These are phyloP conservation scores for Drosophila melanogaster DNA, from an alignment of 1,140 invertebrate species.

Conservation along the genomic window DNA sequence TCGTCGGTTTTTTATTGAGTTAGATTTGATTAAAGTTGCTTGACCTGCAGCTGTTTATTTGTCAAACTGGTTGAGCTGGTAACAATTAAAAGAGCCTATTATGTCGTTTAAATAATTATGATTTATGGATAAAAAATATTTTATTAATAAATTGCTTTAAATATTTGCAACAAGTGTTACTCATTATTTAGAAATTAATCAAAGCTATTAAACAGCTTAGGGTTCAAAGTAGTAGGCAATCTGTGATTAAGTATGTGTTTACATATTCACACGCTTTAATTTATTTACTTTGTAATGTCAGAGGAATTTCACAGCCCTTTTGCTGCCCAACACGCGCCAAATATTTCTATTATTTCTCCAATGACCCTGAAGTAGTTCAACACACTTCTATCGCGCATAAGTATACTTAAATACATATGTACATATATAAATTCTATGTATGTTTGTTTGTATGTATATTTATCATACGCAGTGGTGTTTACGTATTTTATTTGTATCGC, in stretches of 20 bases:
- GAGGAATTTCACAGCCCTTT: slow-evolving; percentile 3
- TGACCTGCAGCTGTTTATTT: slow-evolving; percentile 19
- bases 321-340: slow-evolving; percentile 1
- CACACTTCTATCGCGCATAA: slow-evolving; percentile 46
- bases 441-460: background rate
- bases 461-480: slow-evolving; percentile 29
- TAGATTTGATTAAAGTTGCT: slow-evolving; percentile 21
- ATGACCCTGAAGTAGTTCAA: slow-evolving; percentile 77
- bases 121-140: background rate
- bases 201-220: background rate
- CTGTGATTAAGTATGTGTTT: too few relatives aligned
- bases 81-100: slow-evolving; percentile 7
- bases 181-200: background rate
- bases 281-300: background rate
- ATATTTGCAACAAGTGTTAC: background rate
- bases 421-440: too few relatives aligned
- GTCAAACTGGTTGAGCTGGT: slow-evolving; percentile 11
- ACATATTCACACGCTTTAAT: background rate
- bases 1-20: background rate
- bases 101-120: background rate
- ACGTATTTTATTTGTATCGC: slow-evolving; percentile 19
- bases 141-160: background rate
- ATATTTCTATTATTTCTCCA: slow-evolving; percentile 30
- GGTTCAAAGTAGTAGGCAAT: too few relatives aligned
- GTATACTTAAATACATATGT: background rate